Conservation (phyloP, 2,113 vertebrate genomes). For the Uropsilus gracilis region DNA sequence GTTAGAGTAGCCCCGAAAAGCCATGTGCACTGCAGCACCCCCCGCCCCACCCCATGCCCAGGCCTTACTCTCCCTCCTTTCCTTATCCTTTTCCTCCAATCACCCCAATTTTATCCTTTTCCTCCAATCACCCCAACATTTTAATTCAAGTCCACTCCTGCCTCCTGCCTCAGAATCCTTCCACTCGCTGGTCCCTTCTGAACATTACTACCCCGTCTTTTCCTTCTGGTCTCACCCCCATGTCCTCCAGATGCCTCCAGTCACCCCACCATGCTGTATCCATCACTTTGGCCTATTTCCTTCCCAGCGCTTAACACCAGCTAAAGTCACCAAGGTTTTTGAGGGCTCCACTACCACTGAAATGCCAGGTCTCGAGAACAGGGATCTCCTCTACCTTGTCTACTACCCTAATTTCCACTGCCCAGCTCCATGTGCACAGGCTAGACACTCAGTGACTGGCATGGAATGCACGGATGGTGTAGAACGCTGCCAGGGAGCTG, state of each 20-base stretch:
- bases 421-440: neutral
- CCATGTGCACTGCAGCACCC: neutral
- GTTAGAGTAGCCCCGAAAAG: neutral
- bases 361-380: neutral
- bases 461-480: accelerated
- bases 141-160: neutral
- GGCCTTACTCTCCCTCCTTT: neutral
- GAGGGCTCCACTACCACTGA: neutral
- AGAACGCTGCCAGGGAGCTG: neutral
- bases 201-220: neutral
- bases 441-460: neutral
- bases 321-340: neutral
- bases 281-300: neutral
- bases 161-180: neutral
- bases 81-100: neutral
- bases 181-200: neutral
- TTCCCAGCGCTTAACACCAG: neutral
- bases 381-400: neutral
- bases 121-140: neutral
- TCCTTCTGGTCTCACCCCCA: neutral
- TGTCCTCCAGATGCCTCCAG: neutral
- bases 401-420: neutral
- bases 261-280: neutral
- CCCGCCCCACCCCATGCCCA: accelerated
- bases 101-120: neutral